Evolutionary conservation across 2,113 vertebrate genomes (phyloP), one percentile per base, ranked within the genome.

Genomic region (Protobothrops mucrosquamatus): DNA sequence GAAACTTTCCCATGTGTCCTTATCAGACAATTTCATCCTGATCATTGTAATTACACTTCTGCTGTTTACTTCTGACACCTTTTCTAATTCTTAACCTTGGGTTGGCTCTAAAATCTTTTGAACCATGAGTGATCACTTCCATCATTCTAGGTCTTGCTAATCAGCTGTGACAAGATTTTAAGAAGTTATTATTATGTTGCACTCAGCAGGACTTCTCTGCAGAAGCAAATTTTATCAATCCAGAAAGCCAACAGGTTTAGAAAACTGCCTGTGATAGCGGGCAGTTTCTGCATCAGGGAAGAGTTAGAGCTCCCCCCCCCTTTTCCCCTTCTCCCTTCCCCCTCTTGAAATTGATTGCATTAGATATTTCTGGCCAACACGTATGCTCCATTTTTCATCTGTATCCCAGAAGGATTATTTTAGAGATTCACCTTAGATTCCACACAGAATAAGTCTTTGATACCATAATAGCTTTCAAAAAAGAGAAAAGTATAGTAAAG

Each of bases 391-490:
- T 95, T 97, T 97, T 97, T 97, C 91, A 95, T 97, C 96, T 96
- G 91, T 95, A 24, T 97, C 96, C 96, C 91, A 64, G 95, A 97
- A 97, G 96, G 96, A 96, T 95, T 96, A 96, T 97, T 97, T 96
- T 95, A 95, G 23, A 96, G 94, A 96, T 95, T 97, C 97, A 97
- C 97, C 96, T 98, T 97, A 95, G 96, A 93, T 96, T 97, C 95
- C 94, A 94, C 96, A 96, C 95, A 97, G 97, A 97, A 96, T 96
- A 95, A 97, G 92, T 96, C 97, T 97, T 97, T 96, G 97, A 97
- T 97, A 96, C 94, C 93, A 95, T 98, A 97, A 97, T 97, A 95
- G 97, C 96, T 97, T 96, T 97, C 91, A 97, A 97, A 97, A 96
- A 90, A 46, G 15, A 97, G 97, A 96, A 46, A 48, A 26, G 34